These are phyloP conservation scores for Dasyurus viverrinus DNA, from an alignment of 2,113 vertebrate species.

Conservation along the genomic window DNA sequence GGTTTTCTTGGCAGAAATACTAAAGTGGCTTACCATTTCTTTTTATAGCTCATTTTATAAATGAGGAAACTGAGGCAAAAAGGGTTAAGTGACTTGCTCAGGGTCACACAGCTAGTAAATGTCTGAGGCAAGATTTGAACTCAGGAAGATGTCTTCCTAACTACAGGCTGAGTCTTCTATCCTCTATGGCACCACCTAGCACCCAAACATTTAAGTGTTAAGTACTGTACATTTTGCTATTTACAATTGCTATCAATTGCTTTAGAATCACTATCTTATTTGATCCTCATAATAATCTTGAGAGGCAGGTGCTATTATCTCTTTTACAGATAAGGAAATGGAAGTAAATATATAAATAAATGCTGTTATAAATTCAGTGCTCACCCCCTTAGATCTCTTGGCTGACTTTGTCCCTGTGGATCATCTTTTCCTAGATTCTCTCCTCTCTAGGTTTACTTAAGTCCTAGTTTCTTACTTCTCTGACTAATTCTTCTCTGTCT, in stretches of 20 bases:
- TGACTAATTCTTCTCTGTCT: no score
- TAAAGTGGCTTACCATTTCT: not conserved
- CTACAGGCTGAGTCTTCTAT: no score
- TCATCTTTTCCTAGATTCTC: no score
- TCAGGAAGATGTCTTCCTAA: not conserved
- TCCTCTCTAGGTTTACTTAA: no score
- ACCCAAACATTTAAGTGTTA: no score
- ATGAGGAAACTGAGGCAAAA: not conserved
- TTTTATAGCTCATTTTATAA: not conserved
- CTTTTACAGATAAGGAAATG: not conserved
- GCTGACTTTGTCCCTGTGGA: no score
- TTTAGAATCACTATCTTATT: not conserved
- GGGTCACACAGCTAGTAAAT: not conserved
- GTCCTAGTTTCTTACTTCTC: no score
- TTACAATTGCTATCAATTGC: no score
- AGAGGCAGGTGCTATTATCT: not conserved
- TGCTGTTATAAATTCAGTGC: no score
- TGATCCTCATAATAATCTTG: not conserved
- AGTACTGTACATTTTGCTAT: no score
- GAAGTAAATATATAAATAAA: not conserved
- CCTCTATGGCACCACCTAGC: not conserved
- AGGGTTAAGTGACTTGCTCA: not conserved
- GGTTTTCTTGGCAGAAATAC: not conserved
- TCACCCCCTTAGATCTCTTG: no score
- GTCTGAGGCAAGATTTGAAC: conserved; percentile 13